Evolutionary conservation across 2,113 vertebrate species (phyloP), one percentile per base, ranked within the genome.

Genomic region (Brachyhypopomus occidentalis): DNA sequence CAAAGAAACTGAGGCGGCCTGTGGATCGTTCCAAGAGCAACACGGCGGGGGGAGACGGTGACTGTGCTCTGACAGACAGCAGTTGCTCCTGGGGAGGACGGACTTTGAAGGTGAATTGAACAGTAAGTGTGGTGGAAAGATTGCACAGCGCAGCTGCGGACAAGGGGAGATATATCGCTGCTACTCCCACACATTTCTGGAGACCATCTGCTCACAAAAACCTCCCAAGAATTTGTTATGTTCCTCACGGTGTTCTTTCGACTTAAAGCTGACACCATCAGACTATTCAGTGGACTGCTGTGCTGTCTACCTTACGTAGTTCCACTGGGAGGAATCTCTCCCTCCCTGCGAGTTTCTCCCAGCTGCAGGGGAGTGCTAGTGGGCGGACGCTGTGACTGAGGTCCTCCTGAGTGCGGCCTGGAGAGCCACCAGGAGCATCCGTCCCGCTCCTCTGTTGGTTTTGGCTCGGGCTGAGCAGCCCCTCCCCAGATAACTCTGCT

Each of bases 11-110:
- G 86, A 91, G 90, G 89, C 89, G 91, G 89, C 84, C 66, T 89
- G 89, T 86, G 83, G 88, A 88, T 86, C 84, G 58, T 93, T 97
- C 95, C 96, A 96, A 96, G 95, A 96, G 94, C 91, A 96, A 95
- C 94, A 96, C 85, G 92, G 90, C 86, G 86, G 86, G 85, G 93
- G 90, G 89, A 88, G 91, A 91, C 94, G 91, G 91, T 90, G 89
- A 93, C 93, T 93, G 91, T 93, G 85, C 76, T 89, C 90, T 95
- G 94, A 95, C 94, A 95, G 93, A 95, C 90, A 90, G 91, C 89
- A 93, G 93, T 92, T 79, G 89, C 91, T 94, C 90, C 71, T 45
- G n/a, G 82, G 85, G 83, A 87, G 80, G 87, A 90, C 83, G 85
- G 87, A 85, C 88, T 89, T 69, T 72, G 88, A 87, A 92, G 89